phyloP scores from a whole-genome alignment of 1,140 invertebrate species.

The Rhagoletis zephyria region DNA sequence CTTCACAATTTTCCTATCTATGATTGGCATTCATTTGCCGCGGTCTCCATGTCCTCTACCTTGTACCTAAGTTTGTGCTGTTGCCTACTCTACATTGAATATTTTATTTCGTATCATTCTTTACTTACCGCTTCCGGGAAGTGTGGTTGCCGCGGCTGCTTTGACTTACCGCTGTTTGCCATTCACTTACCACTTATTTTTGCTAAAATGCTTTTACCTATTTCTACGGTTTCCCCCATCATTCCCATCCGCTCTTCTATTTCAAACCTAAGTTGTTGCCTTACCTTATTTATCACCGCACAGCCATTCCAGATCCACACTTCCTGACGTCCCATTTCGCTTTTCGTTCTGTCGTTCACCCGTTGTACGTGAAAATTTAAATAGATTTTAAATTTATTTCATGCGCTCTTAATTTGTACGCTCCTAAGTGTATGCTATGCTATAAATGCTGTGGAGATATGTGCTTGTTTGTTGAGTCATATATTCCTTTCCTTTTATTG shows the following conservation, averaged over 20 bases:
- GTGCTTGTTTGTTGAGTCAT: background rate
- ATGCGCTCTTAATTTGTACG: conserved; percentile 55
- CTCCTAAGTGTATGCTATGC: background rate
- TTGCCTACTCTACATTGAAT: background rate
- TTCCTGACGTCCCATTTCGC: background rate
- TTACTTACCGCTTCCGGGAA: background rate
- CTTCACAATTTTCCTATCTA: too few relatives aligned
- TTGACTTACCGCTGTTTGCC: background rate
- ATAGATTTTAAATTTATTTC: conserved; percentile 56
- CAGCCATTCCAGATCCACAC: background rate
- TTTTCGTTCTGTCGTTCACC: background rate
- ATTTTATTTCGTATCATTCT: background rate
- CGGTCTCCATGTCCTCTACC: background rate
- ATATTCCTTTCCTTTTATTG: background rate
- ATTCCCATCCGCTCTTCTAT: background rate
- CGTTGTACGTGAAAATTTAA: conserved; percentile 38
- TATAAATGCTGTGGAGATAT: background rate
- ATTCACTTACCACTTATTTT: background rate
- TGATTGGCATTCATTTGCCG: too few relatives aligned
- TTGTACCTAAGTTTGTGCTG: background rate
- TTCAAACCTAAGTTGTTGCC: background rate
- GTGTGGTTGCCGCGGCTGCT: background rate
- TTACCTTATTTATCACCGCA: background rate
- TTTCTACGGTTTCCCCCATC: background rate
- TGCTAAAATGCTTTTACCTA: background rate